Evolutionary conservation across 2,113 vertebrate species (phyloP).

Genomic region (Labrus mixtus): DNA sequence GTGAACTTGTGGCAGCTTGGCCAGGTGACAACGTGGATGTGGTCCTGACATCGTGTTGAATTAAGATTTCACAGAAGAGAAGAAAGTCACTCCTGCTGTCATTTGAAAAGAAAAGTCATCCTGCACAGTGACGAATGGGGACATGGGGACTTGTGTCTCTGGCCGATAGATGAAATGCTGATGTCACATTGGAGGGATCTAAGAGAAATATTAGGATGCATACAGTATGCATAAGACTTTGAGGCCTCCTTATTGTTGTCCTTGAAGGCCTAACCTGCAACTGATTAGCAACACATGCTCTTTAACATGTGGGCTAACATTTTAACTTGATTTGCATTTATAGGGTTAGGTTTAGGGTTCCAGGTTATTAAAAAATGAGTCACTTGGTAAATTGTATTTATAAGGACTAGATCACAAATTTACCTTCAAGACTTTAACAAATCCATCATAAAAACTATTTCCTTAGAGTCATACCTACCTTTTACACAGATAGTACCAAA

Average conservation of each 20-base stretch:
- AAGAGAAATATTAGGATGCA: conserved; percentile 12
- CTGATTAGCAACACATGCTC: background rate
- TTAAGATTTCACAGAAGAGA: conserved; percentile 68
- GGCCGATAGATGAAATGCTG: conserved; percentile 61
- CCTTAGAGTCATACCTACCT: no score
- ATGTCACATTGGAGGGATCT: conserved; percentile 36
- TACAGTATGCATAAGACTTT: background rate
- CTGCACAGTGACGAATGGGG: conserved; percentile 56
- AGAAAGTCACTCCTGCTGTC: conserved; percentile 57
- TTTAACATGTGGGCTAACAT: background rate
- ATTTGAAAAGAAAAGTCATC: conserved; percentile 66
- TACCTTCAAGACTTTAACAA: no score
- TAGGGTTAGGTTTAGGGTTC: no score
- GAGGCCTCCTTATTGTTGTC: background rate
- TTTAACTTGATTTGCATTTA: background rate
- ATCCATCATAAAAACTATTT: no score
- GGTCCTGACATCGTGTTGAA: conserved; percentile 69
- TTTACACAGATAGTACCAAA: no score
- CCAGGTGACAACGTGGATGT: conserved; percentile 59
- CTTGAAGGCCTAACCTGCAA: background rate
- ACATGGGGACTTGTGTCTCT: conserved; percentile 64
- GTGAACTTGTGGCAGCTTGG: conserved; percentile 48
- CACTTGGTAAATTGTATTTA: no score
- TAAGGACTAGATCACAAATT: no score
- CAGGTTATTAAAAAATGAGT: no score